These are phyloP conservation scores for rat (Rattus norvegicus) DNA, from an alignment of 2,113 vertebrate genomes.

Conservation along the genomic window GRCr8 NC_086022.1:112181001-112181500, in stretches of 20 bases:
- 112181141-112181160: background rate
- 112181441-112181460: background rate
- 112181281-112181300: background rate
- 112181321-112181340: background rate
- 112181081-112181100: background rate
- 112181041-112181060: background rate
- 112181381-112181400: too few species aligned
- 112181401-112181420: too few species aligned
- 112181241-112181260: background rate
- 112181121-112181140: background rate
- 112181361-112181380: too few species aligned
- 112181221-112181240: background rate
- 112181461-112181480: background rate
- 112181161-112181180: background rate
- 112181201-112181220: background rate
- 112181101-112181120: background rate
- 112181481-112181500: background rate
- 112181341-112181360: too few species aligned
- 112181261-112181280: background rate
- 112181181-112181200: background rate
- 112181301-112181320: background rate
- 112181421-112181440: too few species aligned
- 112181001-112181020: background rate
- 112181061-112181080: background rate
- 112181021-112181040: background rate